Base-by-base conservation (phyloP, 2,888 invertebrate genomes). In the Drosophila borborema region DNA sequence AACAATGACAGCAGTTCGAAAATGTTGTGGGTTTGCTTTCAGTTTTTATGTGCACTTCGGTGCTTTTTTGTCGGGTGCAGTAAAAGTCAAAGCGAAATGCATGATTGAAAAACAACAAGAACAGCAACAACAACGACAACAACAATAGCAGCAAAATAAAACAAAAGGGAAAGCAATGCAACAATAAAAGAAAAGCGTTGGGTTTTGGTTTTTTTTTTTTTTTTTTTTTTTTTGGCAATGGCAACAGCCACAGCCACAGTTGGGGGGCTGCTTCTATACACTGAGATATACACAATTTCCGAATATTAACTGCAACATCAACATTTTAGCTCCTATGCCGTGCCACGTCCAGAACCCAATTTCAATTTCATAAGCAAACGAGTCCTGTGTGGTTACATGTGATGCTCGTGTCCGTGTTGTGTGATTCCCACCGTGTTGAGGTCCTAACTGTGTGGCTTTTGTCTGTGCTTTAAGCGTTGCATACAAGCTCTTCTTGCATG, bases 31-130 rank as follows among this genome's bases (percentile, higher is more conserved):
- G 63, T 72, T 80, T 85, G 70, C 74, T 65, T 68, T 79, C 76
- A 74, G 64, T 64, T 86, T 38, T 53, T 60, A 61, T 43, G 56
- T 74, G 31, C 49, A 63, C 67, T 64, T 70, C 48, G 10, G 34
- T 55, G 36, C 28, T 55, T 58, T 45, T 43, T 71, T 58, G 3
- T 68, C 16, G 64, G 64, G 73, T 82, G 88, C 85, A 86, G 73
- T 87, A 64, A 84, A 76, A 85, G 83, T 82, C 85, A 89, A 85
- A 85, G 85, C 88, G 77, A 73, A 86, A 82, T 85, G 88, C 88
- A 82, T 77, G 90, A 85, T 85, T 89, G 74, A 82, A 89, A 87
- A 66, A 71, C 60, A 87, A 53, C 45, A 59, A 40, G n/a, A 63
- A 64, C 34, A 49, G 43, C 38, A 80, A 55, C 64, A 80, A 38